phyloP scores from a whole-genome alignment of 2,888 invertebrate species.

The Abscondita cerata region DNA sequence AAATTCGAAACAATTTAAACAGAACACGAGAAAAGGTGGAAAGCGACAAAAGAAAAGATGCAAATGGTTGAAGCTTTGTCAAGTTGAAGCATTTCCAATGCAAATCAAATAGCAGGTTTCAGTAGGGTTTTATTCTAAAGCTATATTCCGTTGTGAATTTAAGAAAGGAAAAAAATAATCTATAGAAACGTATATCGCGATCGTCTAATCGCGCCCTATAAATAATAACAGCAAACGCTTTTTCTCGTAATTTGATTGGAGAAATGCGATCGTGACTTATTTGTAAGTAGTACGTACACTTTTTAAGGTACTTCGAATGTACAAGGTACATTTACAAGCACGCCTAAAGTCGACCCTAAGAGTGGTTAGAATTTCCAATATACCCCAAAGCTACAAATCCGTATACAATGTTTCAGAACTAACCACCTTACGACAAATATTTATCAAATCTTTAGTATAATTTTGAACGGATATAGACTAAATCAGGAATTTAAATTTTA shows the following conservation, averaged over 20 bases:
- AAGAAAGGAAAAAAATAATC: neutral
- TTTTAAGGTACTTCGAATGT: too few relatives aligned
- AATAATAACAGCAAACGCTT: too few relatives aligned
- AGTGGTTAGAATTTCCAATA: slow-evolving; percentile 5
- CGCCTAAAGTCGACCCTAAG: neutral
- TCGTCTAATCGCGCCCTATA: too few relatives aligned
- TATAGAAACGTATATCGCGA: neutral
- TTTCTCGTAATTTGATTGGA: too few relatives aligned
- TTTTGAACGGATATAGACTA: too few relatives aligned
- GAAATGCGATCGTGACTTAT: too few relatives aligned
- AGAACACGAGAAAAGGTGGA: slow-evolving; percentile 18
- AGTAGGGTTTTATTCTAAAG: slow-evolving; percentile 14
- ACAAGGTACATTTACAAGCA: neutral
- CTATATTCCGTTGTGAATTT: neutral
- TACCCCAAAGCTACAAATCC: neutral
- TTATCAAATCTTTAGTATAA: too few relatives aligned
- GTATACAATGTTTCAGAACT: neutral
- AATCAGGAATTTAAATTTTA: too few relatives aligned
- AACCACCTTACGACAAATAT: too few relatives aligned
- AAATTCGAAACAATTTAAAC: slow-evolving; percentile 36
- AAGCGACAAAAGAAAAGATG: slow-evolving; percentile 39
- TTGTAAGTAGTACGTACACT: too few relatives aligned
- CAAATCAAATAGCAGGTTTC: slow-evolving; percentile 43
- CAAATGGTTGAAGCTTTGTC: slow-evolving; percentile 44
- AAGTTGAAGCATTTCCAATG: slow-evolving; percentile 43